Percentiles rank a stretch among this genome's conserved stretches.
These are phyloP conservation scores for Anagrus nilaparvatae DNA, from an alignment of 1,140 invertebrate species.

Conservation along the genomic window DNA sequence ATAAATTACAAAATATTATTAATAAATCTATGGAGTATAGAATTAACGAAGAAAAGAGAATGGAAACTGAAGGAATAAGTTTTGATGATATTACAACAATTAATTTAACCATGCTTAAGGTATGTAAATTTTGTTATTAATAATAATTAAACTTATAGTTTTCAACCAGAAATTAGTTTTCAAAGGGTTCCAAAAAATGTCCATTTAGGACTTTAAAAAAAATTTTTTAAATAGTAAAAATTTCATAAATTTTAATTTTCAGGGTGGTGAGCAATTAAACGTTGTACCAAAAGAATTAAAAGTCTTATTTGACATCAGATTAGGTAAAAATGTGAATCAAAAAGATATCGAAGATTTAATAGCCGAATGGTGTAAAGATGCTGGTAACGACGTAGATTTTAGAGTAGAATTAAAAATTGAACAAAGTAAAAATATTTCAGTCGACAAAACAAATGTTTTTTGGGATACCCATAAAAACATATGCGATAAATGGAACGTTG, in stretches of 20 bases:
- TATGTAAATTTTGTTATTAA: no score
- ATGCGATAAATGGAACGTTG: slow-evolving; percentile 40
- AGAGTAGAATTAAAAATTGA: no score
- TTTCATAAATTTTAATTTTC: no score
- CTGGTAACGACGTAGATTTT: background rate
- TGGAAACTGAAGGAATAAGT: slow-evolving; percentile 36
- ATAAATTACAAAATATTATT: slow-evolving; percentile 63
- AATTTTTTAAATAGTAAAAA: no score
- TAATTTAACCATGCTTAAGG: slow-evolving; percentile 50
- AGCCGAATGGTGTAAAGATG: slow-evolving; percentile 41
- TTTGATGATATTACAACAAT: slow-evolving; percentile 50
- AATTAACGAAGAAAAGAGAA: slow-evolving; percentile 33
- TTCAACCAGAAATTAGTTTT: no score
- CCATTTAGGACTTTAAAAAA: no score
- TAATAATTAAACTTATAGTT: no score
- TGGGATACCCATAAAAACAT: slow-evolving; percentile 48
- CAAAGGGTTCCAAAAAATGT: no score
- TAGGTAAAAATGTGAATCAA: slow-evolving; percentile 42
- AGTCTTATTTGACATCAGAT: slow-evolving; percentile 48
- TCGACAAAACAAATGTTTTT: slow-evolving; percentile 44
- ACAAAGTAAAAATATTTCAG: slow-evolving; percentile 36
- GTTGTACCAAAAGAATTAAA: slow-evolving; percentile 48
- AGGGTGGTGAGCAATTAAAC: slow-evolving; percentile 55
- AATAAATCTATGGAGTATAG: slow-evolving; percentile 42
- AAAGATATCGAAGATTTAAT: slow-evolving; percentile 42